Evolutionary conservation across 2,888 invertebrate species (phyloP).

Genomic region (Disparrhopalites patrizii): DNA sequence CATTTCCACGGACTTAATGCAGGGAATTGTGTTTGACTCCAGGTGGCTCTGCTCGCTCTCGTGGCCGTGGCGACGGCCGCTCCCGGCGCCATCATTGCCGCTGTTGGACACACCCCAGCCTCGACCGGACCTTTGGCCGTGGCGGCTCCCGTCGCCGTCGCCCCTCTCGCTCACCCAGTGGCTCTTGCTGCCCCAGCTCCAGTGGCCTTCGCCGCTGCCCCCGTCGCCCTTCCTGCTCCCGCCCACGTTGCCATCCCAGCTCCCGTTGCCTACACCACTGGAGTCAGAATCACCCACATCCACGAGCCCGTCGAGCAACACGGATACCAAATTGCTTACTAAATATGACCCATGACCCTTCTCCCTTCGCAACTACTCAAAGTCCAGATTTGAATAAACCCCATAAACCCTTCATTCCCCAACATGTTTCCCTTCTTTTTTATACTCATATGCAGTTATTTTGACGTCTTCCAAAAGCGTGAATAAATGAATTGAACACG

Average conservation of each 20-base stretch:
- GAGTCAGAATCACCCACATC: constrained; percentile 41
- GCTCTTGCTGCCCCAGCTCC: constrained; percentile 29
- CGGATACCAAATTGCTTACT: constrained; percentile 49
- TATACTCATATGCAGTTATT: too few species aligned
- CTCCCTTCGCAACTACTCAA: not conserved
- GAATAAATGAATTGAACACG: too few species aligned
- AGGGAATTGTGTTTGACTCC: not conserved
- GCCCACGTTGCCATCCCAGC: constrained; percentile 26
- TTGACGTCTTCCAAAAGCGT: too few species aligned
- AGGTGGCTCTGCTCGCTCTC: constrained; percentile 38
- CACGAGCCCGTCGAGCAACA: constrained; percentile 49
- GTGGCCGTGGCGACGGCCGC: constrained; percentile 42
- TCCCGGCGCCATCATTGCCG: constrained; percentile 22
- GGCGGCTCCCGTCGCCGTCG: constrained; percentile 26
- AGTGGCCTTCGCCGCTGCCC: constrained; percentile 18
- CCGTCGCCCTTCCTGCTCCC: constrained; percentile 23
- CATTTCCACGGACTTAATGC: not conserved
- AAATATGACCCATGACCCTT: constrained; percentile 11
- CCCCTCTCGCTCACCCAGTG: constrained; percentile 26
- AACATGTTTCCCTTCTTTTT: too few species aligned
- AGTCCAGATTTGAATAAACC: not conserved
- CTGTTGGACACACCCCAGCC: constrained; percentile 24
- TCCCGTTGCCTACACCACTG: constrained; percentile 38
- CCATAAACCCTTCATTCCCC: too few species aligned
- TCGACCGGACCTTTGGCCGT: constrained; percentile 18